phyloP scores from a whole-genome alignment of 2,888 invertebrate species.

The Ectropis crepuscularia region DNA sequence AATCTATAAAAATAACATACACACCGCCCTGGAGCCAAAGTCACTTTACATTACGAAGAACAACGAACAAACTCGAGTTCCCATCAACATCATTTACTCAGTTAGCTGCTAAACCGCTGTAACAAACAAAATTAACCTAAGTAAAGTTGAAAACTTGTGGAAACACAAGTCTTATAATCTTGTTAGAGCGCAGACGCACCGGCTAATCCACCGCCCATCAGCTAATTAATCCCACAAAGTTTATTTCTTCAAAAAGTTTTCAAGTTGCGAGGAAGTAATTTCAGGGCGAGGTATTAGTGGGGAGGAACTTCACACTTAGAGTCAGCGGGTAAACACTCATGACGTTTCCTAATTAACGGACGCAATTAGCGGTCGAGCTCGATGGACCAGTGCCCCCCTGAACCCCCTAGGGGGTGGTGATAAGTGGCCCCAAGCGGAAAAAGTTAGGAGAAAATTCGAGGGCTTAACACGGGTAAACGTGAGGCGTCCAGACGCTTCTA shows the following conservation, averaged over 20 bases:
- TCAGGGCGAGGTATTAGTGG: conserved; percentile 77
- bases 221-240: conserved; percentile 83
- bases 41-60: conserved; percentile 30
- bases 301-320: conserved; percentile 83
- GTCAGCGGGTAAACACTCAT: conserved; percentile 83
- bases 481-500: conserved; percentile 55
- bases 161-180: conserved; percentile 82
- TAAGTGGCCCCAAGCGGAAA: conserved; percentile 79
- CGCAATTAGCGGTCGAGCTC: conserved; percentile 83
- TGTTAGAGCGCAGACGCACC: conserved; percentile 78
- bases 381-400: conserved; percentile 57
- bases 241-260: conserved; percentile 82
- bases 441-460: conserved; percentile 80
- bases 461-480: conserved; percentile 67
- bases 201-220: conserved; percentile 81
- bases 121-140: conserved; percentile 79
- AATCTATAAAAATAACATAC: conserved; percentile 17
- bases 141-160: conserved; percentile 76
- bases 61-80: conserved; percentile 29
- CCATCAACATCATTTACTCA: conserved; percentile 43
- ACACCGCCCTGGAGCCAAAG: conserved; percentile 20
- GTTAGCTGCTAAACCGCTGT: conserved; percentile 54
- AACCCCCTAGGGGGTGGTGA: conserved; percentile 58
- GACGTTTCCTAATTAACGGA: conserved; percentile 85
- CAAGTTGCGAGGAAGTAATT: conserved; percentile 80